Conservation (phyloP, 2,113 vertebrate species). For the Peromyscus leucopus region DNA sequence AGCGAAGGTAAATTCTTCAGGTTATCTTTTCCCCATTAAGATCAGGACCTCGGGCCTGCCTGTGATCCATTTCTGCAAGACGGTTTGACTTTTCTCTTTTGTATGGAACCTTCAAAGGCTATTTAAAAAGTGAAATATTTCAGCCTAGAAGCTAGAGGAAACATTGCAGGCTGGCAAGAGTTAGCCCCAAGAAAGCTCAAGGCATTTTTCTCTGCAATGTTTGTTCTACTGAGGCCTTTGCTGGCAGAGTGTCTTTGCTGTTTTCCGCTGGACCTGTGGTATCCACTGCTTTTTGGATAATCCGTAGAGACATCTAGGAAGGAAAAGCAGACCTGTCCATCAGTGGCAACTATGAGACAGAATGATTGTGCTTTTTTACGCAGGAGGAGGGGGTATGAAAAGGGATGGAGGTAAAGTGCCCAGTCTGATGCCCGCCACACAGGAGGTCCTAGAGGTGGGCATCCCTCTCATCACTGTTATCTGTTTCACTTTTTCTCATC, state of each 20-base stretch:
- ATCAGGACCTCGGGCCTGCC: background rate
- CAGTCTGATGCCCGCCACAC: background rate
- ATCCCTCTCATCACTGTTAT: background rate
- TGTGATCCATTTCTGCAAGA: conserved; percentile 18
- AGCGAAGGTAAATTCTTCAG: background rate
- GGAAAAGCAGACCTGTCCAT: background rate
- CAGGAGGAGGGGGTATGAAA: background rate
- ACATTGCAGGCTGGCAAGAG: background rate
- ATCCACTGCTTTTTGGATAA: background rate
- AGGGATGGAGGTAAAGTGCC: background rate
- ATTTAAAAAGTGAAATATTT: conserved; percentile 49
- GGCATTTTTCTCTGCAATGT: background rate
- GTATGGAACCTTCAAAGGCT: background rate
- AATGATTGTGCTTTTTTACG: background rate
- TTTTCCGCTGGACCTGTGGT: background rate
- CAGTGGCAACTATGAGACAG: background rate
- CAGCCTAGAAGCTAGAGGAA: conserved; percentile 20
- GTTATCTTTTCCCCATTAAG: background rate
- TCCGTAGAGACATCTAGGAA: background rate
- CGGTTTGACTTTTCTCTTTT: conserved; percentile 51
- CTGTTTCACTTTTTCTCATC: background rate
- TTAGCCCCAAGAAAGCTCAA: background rate
- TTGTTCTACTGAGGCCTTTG: background rate
- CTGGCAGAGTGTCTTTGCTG: background rate
- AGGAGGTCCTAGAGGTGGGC: background rate